A percentile compares a stretch with the other conserved stretches of the same genome.
phyloP scores from a whole-genome alignment of 1,140 invertebrate species.

The Cyphomyrmex costatus region DNA sequence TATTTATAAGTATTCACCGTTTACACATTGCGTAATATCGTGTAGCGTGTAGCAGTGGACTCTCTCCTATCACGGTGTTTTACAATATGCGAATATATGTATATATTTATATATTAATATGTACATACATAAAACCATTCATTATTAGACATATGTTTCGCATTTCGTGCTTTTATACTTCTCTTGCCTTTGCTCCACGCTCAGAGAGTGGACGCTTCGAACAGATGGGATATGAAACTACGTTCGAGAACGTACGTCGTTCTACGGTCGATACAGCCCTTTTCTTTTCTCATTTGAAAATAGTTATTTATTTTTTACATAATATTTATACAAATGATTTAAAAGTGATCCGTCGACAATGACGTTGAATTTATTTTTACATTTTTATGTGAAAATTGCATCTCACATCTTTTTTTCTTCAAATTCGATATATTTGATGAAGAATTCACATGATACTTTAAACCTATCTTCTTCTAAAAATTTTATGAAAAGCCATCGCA shows the following conservation, averaged over 20 bases:
- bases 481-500: neutral
- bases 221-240: slow-evolving; percentile 34
- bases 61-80: slow-evolving; percentile 70
- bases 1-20: slow-evolving; percentile 79
- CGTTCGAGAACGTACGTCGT: slow-evolving; percentile 40
- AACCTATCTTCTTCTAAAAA: neutral
- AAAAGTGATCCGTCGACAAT: neutral
- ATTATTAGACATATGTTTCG: slow-evolving; percentile 67
- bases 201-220: slow-evolving; percentile 63
- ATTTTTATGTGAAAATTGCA: neutral
- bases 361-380: neutral
- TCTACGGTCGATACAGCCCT: neutral
- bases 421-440: neutral
- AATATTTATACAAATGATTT: no score
- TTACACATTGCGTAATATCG: slow-evolving; percentile 75
- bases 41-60: slow-evolving; percentile 69
- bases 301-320: neutral
- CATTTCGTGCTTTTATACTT: slow-evolving; percentile 10
- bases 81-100: slow-evolving; percentile 60
- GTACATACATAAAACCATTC: slow-evolving; percentile 75
- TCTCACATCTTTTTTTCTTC: neutral
- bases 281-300: neutral
- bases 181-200: slow-evolving; percentile 19
- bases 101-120: slow-evolving; percentile 61
- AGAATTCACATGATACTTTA: neutral